Evolutionary conservation across 2,888 invertebrate genomes (phyloP).

Genomic region (Spodoptera littoralis): DNA sequence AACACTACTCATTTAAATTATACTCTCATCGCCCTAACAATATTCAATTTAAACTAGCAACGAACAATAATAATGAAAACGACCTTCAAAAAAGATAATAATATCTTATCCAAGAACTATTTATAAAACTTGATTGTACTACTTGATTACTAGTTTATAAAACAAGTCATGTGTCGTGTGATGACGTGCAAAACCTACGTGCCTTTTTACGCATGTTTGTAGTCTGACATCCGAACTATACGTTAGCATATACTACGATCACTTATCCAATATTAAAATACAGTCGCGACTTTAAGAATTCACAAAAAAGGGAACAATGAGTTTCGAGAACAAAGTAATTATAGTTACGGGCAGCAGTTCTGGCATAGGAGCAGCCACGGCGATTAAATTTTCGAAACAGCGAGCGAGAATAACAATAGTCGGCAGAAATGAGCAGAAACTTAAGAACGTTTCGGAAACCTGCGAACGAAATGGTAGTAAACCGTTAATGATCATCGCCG

Average conservation of each 20-base stretch:
- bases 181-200: too few species aligned
- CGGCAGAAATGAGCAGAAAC: slow-evolving; percentile 59
- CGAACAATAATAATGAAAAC: too few species aligned
- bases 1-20: too few species aligned
- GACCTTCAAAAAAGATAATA: not conserved
- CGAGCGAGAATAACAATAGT: slow-evolving; percentile 57
- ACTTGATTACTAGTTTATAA: too few species aligned
- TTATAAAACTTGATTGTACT: too few species aligned
- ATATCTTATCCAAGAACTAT: not conserved
- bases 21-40: too few species aligned
- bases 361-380: slow-evolving; percentile 59
- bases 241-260: too few species aligned
- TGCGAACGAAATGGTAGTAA: slow-evolving; percentile 54
- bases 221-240: too few species aligned
- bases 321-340: slow-evolving; percentile 58
- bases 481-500: slow-evolving; percentile 57
- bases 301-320: slow-evolving; percentile 41
- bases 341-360: slow-evolving; percentile 61
- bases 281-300: not conserved
- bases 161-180: too few species aligned
- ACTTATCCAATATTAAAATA: not conserved
- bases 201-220: too few species aligned
- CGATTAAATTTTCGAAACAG: slow-evolving; percentile 48
- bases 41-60: too few species aligned
- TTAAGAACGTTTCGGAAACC: slow-evolving; percentile 49